Evolutionary conservation across 2,888 invertebrate genomes (phyloP), one percentile per base, ranked within the genome.

Genomic region (Smittia aterrima): DNA sequence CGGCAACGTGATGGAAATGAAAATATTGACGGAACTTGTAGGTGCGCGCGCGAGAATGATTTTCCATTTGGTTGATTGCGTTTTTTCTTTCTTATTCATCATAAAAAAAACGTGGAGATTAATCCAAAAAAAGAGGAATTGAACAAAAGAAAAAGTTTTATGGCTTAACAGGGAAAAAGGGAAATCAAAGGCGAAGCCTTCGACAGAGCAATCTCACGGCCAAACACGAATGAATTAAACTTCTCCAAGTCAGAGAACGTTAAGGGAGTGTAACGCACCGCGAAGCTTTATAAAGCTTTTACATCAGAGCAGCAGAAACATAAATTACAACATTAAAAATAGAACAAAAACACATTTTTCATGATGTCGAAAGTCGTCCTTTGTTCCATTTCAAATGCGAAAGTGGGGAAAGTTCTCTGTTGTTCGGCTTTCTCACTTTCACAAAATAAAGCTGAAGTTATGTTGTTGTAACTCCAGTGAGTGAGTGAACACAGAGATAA

Each of bases 311-410:
- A 2, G 47, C n/a, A 58, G n/a, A 58, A 27, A 27, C 64, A 64
- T 64, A 64, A 64, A 64, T 64, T 64, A 64, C 27, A 64, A 25
- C 64, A 64, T 64, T 64, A 64, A 64, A 64, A 64, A 64, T 64
- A 64, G 64, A 64, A 64, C 64, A 25, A 18, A 38, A 58, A 58
- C 58, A 58, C 58, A 22, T 22, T 22, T 58, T 58, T 58, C 58
- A 7, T 13, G 18, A 20, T 1, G 47, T 2, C 47, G 47, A 58
- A 58, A 58, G n/a, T 38, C 38, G 9, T 58, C 58, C 58, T 58
- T 58, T 58, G 58, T 58, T 2, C 13, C 18, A 20, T 58, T 58
- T 7, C 9, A 38, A 38, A 38, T 58, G n/a, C 58, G 47, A 58
- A 47, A 47, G 58, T 58, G 22, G 47, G 38, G 47, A 47, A 47